Conservation (phyloP, 1,140 invertebrate species). For the Brachionus calyciflorus region DNA sequence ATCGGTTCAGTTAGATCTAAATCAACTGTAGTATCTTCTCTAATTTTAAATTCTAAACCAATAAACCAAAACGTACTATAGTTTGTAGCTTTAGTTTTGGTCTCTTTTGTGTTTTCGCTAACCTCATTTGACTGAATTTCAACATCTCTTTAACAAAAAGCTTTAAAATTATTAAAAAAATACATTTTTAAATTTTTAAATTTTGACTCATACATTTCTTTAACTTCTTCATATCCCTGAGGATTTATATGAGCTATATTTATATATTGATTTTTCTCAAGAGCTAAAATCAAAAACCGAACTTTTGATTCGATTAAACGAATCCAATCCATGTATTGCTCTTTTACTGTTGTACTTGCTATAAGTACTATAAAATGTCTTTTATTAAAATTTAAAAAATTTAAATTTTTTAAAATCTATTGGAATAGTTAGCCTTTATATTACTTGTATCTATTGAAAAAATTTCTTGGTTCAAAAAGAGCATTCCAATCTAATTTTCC, state of each 20-base stretch:
- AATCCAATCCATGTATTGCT: constrained; percentile 79
- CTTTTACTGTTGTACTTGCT: constrained; percentile 72
- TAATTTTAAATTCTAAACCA: constrained; percentile 15
- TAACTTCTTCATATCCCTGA: constrained; percentile 31
- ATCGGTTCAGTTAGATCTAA: constrained; percentile 43
- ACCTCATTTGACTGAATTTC: neutral
- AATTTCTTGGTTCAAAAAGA: constrained; percentile 88
- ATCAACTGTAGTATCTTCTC: constrained; percentile 15
- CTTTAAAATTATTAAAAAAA: neutral
- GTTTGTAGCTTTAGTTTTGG: neutral
- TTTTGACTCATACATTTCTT: constrained; percentile 19
- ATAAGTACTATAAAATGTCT: constrained; percentile 70
- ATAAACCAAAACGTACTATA: constrained; percentile 44
- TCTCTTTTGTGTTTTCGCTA: neutral
- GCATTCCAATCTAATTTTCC: constrained; percentile 80
- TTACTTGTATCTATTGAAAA: constrained; percentile 85
- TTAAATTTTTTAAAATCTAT: neutral
- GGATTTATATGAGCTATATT: constrained; percentile 90
- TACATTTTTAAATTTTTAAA: neutral
- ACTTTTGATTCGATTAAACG: constrained; percentile 96
- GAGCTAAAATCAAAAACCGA: constrained; percentile 79
- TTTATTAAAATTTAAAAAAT: neutral
- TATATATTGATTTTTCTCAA: constrained; percentile 87
- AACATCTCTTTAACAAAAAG: constrained; percentile 5
- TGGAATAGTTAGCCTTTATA: neutral